These are phyloP conservation scores for Tachycineta bicolor DNA, from an alignment of 2,113 vertebrate genomes.

Conservation along the genomic window DNA sequence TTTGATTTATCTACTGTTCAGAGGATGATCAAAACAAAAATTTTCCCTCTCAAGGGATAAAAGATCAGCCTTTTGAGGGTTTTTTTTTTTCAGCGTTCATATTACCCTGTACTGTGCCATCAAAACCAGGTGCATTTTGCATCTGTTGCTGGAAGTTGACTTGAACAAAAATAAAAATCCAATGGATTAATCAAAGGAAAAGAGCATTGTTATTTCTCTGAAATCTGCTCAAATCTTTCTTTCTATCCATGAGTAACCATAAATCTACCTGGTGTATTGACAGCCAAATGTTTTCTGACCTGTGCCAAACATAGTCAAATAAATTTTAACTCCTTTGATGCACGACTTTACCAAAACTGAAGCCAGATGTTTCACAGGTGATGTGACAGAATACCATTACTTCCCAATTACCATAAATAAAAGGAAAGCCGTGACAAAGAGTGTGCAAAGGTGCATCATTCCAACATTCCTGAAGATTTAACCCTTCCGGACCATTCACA, in stretches of 20 bases:
- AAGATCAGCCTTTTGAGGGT: background rate
- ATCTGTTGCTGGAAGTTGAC: background rate
- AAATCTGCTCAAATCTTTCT: background rate
- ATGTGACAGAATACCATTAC: conserved; percentile 50
- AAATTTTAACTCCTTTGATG: conserved; percentile 57
- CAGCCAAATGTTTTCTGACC: conserved; percentile 25
- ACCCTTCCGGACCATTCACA: conserved; percentile 36
- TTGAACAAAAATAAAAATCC: conserved; percentile 5
- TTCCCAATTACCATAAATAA: conserved; percentile 66
- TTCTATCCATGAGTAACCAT: background rate
- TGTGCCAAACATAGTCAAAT: conserved; percentile 27
- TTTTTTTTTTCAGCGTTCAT: background rate
- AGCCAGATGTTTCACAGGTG: conserved; percentile 74
- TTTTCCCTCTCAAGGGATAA: background rate
- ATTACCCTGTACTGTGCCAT: background rate
- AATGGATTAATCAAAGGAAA: conserved; percentile 4
- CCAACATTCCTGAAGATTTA: conserved; percentile 65
- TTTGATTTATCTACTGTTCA: background rate
- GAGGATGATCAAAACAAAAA: background rate
- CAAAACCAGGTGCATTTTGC: background rate
- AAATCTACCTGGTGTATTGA: conserved; percentile 15
- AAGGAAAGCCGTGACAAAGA: conserved; percentile 17
- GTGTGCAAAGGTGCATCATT: background rate
- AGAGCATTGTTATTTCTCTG: background rate
- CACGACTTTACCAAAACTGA: conserved; percentile 25